Conservation (phyloP, 2,797 vertebrate genomes). For the Scarus forsteni region DNA sequence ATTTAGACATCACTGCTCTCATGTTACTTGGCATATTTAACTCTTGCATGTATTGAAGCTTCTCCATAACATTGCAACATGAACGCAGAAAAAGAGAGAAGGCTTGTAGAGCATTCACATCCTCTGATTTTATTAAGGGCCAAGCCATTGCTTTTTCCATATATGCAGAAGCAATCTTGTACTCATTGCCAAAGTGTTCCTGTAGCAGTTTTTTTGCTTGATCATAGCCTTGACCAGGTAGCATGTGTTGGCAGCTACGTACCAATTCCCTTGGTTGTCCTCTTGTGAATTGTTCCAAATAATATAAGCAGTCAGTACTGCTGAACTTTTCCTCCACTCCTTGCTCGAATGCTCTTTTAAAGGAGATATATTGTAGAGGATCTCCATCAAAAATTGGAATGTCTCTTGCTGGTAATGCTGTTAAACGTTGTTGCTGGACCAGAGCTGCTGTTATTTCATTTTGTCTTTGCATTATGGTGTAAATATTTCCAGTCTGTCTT, state of each 20-base stretch:
- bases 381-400: neutral
- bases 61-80: neutral
- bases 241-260: neutral
- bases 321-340: neutral
- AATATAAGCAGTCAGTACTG: neutral
- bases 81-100: neutral
- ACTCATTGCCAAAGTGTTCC: constrained; percentile 5
- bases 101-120: neutral
- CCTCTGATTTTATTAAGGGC: neutral
- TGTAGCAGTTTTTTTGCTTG: neutral
- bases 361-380: neutral
- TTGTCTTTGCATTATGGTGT: neutral
- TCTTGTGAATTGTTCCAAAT: neutral
- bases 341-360: constrained; percentile 3
- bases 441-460: neutral
- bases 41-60: neutral
- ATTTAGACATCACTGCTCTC: neutral
- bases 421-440: neutral
- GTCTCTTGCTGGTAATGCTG: neutral
- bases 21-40: neutral
- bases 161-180: neutral
- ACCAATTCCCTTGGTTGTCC: constrained; percentile 3
- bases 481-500: neutral
- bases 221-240: neutral
- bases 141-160: neutral